phyloP scores from a whole-genome alignment of 1,140 invertebrate genomes.

The Drosophila nannoptera region DNA sequence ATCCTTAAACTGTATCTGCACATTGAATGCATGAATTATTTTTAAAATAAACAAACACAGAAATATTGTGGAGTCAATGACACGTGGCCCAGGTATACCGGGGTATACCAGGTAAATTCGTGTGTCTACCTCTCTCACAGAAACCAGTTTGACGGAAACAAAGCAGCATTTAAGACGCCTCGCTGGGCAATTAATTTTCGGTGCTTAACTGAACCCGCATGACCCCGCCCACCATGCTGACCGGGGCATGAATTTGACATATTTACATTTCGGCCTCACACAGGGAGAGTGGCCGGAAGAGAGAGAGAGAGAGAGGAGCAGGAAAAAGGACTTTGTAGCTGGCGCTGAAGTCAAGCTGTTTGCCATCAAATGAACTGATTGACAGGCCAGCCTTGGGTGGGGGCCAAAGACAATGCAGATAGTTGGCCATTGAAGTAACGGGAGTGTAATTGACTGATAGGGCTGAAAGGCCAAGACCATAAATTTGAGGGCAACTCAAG shows the following conservation, averaged over 20 bases:
- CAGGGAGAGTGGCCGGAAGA: not conserved
- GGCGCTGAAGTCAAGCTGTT: conserved; percentile 44
- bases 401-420: not conserved
- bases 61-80: conserved; percentile 38
- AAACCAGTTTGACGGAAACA: conserved; percentile 45
- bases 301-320: conserved; percentile 11
- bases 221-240: not conserved
- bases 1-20: conserved; percentile 3
- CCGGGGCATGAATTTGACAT: conserved; percentile 52
- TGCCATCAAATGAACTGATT: conserved; percentile 22
- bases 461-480: too few relatives aligned
- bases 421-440: not conserved
- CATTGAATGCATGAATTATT: conserved; percentile 28
- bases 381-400: conserved; percentile 13
- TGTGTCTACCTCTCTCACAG: conserved; percentile 11
- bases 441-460: not conserved
- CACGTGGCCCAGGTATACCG: conserved; percentile 26
- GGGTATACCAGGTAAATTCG: conserved; percentile 31
- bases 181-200: conserved; percentile 63
- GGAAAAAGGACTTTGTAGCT: conserved; percentile 28
- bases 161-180: conserved; percentile 52
- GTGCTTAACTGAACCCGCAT: conserved; percentile 21
- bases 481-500: too few relatives aligned
- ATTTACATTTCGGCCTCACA: conserved; percentile 56
- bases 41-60: conserved; percentile 28